Conservation (phyloP, 2,797 vertebrate genomes). For the Squalus acanthias region DNA sequence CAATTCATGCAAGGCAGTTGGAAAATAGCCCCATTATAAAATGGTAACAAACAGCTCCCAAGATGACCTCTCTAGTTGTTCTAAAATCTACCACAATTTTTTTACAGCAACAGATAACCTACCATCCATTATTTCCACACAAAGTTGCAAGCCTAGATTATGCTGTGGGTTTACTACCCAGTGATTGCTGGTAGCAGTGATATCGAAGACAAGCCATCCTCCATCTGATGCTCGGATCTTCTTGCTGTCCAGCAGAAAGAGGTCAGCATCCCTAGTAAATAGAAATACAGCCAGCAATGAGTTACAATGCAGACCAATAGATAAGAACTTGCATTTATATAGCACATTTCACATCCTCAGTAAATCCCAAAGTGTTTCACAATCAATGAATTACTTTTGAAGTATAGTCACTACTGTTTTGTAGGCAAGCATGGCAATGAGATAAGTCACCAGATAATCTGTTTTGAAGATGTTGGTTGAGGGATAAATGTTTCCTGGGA, state of each 20-base stretch:
- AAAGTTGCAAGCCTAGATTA: slow-evolving; percentile 94
- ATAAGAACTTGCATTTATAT: slow-evolving; percentile 36
- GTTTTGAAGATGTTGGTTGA: not conserved
- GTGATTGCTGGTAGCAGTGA: slow-evolving; percentile 95
- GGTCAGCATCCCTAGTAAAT: slow-evolving; percentile 81
- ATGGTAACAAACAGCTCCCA: not conserved
- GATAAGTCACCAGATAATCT: not conserved
- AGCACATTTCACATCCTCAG: not conserved
- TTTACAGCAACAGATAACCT: slow-evolving; percentile 50
- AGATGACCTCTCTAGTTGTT: not conserved
- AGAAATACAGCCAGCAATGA: not conserved
- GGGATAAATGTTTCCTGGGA: not conserved
- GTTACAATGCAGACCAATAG: not conserved
- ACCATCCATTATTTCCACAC: slow-evolving; percentile 85
- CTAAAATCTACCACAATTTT: not conserved
- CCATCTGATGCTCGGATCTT: slow-evolving; percentile 81
- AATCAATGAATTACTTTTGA: not conserved
- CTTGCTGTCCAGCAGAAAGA: slow-evolving; percentile 86
- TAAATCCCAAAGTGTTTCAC: not conserved
- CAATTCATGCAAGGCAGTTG: not conserved
- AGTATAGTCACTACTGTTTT: not conserved
- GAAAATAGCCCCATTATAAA: not conserved
- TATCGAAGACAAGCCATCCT: slow-evolving; percentile 97
- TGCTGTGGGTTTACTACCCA: slow-evolving; percentile 97
- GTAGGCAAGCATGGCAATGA: not conserved